Evolutionary conservation across 1,140 invertebrate genomes (phyloP).

Genomic region (Neodiprion lecontei): DNA sequence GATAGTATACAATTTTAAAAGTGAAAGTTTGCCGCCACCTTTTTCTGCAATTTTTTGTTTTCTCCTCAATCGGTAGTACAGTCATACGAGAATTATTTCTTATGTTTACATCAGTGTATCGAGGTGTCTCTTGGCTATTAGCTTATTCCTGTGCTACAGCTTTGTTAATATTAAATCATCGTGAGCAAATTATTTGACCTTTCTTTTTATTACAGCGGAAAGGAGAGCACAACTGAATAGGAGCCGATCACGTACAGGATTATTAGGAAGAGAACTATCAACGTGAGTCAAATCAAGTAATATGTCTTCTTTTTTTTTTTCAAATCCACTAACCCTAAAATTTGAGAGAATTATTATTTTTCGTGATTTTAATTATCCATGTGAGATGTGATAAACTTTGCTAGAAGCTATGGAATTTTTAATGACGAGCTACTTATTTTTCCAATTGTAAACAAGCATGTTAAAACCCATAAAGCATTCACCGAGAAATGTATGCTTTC

Average conservation of each 20-base stretch:
- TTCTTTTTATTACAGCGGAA: constrained; percentile 70
- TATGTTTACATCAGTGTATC: constrained; percentile 27
- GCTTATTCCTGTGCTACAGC: background rate
- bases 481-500: background rate
- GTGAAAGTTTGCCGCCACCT: background rate
- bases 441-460: no score
- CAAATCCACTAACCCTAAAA: background rate
- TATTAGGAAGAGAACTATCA: constrained; percentile 65
- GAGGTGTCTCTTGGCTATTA: constrained; percentile 6
- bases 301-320: constrained; percentile 14
- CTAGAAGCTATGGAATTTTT: no score
- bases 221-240: constrained; percentile 84
- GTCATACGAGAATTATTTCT: constrained; percentile 18
- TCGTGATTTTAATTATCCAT: background rate
- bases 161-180: background rate
- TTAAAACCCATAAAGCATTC: no score
- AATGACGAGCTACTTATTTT: no score
- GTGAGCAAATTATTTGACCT: background rate
- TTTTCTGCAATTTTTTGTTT: constrained; percentile 3
- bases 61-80: constrained; percentile 23
- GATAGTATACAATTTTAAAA: background rate
- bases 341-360: constrained; percentile 8
- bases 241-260: constrained; percentile 80
- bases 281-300: constrained; percentile 58
- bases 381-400: no score